phyloP scores from a whole-genome alignment of 2,113 vertebrate genomes.

The Scartelaos histophorus region DNA sequence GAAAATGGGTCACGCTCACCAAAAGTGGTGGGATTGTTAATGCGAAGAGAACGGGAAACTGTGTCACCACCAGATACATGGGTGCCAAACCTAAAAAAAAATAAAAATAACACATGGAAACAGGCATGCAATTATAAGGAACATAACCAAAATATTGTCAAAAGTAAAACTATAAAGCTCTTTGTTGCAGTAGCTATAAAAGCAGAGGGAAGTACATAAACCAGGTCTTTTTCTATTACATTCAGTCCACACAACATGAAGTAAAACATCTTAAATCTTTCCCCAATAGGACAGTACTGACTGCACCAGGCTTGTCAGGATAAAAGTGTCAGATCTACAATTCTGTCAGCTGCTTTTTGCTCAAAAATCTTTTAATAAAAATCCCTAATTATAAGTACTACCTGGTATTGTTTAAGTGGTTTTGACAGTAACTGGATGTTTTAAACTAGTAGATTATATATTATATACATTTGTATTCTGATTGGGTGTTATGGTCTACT shows the following conservation, averaged over 20 bases:
- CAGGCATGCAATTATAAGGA: not conserved
- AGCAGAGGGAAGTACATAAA: not conserved
- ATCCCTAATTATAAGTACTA: too few relatives aligned
- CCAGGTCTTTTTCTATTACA: not conserved
- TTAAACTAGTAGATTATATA: not conserved
- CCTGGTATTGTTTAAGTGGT: too few relatives aligned
- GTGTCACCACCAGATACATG: slow-evolving; percentile 85
- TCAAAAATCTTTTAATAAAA: too few relatives aligned
- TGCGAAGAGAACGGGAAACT: slow-evolving; percentile 77
- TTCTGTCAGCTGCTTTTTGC: not conserved
- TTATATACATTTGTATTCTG: too few relatives aligned
- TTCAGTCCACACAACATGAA: too few relatives aligned
- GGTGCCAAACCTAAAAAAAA: slow-evolving; percentile 83
- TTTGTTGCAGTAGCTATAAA: not conserved
- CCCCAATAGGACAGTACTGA: not conserved
- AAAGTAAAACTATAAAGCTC: not conserved
- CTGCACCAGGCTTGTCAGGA: not conserved
- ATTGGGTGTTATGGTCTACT: too few relatives aligned
- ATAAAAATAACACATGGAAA: not conserved
- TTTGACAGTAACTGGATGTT: too few relatives aligned
- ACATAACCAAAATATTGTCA: not conserved
- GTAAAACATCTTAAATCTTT: too few relatives aligned
- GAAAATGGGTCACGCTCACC: slow-evolving; percentile 73
- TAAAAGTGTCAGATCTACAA: not conserved
- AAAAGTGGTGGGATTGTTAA: slow-evolving; percentile 87